Percentiles rank a stretch among this genome's conserved stretches.
Conservation (phyloP, 1,140 invertebrate genomes). For the Teleogryllus occipitalis region DNA sequence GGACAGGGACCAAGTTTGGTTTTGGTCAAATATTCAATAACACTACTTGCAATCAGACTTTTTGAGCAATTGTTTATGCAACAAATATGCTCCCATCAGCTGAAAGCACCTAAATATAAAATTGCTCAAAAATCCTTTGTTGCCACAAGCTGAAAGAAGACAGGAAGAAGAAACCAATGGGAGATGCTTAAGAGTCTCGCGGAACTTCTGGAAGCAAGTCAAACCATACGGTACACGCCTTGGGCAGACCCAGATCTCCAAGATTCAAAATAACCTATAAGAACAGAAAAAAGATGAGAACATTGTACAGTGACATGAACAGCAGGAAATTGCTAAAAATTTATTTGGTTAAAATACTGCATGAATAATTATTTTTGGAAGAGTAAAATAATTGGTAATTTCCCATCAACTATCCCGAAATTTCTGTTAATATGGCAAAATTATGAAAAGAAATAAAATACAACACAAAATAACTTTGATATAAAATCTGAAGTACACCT, state of each 20-base stretch:
- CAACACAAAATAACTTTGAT: no score
- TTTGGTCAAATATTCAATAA: background rate
- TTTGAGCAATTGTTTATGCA: background rate
- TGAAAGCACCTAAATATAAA: background rate
- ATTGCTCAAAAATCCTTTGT: background rate
- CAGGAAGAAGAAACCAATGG: background rate
- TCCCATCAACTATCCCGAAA: no score
- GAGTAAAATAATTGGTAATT: background rate
- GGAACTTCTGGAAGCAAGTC: conserved; percentile 53
- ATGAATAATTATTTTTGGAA: background rate
- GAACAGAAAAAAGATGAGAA: conserved; percentile 24
- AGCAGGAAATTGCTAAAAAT: background rate
- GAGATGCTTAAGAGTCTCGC: conserved; percentile 10
- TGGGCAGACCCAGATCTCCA: conserved; percentile 52
- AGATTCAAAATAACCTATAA: conserved; percentile 56
- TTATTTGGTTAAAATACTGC: no score
- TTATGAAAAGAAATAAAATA: no score
- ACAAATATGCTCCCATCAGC: background rate
- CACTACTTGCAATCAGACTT: background rate
- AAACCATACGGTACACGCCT: conserved; percentile 59
- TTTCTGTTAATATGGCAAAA: no score
- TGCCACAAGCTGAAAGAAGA: background rate
- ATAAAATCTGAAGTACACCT: no score
- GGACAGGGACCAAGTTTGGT: background rate
- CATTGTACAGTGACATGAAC: background rate